These are phyloP conservation scores for Drosophila stalkeri DNA, from an alignment of 2,888 invertebrate species.

Conservation along the genomic window DNA sequence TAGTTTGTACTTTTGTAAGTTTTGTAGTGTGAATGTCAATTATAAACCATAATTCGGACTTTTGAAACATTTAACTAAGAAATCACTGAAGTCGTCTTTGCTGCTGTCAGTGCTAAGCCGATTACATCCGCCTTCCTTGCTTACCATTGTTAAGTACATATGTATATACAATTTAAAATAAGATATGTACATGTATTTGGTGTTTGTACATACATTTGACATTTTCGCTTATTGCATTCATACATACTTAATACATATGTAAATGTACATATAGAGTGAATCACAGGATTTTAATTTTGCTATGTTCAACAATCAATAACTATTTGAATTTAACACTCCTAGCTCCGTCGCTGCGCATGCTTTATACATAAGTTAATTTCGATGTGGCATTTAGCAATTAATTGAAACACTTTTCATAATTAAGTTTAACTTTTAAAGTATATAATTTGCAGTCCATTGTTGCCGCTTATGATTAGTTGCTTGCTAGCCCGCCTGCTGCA, in stretches of 20 bases:
- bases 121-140: neutral
- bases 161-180: conserved; percentile 6
- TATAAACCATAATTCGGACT: neutral
- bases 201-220: conserved; percentile 13
- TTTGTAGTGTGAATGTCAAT: neutral
- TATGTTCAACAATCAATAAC: conserved; percentile 78
- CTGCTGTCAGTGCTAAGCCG: conserved; percentile 21
- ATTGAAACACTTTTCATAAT: conserved; percentile 70
- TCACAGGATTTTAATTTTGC: conserved; percentile 80
- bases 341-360: conserved; percentile 38
- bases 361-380: conserved; percentile 74
- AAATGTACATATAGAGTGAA: conserved; percentile 70
- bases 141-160: conserved; percentile 1
- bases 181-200: conserved; percentile 16
- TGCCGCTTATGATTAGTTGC: conserved; percentile 65
- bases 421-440: conserved; percentile 68
- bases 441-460: conserved; percentile 80
- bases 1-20: conserved; percentile 20
- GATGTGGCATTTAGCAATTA: conserved; percentile 74
- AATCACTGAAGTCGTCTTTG: conserved; percentile 4
- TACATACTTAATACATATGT: conserved; percentile 50
- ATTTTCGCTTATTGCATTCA: conserved; percentile 11
- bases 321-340: conserved; percentile 64
- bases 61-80: neutral
- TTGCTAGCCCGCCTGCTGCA: conserved; percentile 36